Percentiles rank a stretch among this genome's conserved stretches.
Conservation (phyloP, 2,888 invertebrate species). For the Phrixothrix hirtus region DNA sequence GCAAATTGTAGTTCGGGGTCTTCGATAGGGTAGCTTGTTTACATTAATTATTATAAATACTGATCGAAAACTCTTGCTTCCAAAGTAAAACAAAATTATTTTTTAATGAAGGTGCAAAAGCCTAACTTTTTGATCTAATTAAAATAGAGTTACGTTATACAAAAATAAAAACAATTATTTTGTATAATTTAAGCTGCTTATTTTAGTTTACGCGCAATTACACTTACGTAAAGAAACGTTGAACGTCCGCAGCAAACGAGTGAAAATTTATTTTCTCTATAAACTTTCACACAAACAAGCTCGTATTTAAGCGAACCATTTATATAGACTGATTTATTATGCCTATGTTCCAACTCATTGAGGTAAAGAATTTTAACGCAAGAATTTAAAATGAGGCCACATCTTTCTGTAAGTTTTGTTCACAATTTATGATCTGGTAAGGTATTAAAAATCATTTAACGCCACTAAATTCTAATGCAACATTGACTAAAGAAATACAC, state of each 20-base stretch:
- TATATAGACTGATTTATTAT: slow-evolving; percentile 33
- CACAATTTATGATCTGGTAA: neutral
- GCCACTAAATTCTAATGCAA: neutral
- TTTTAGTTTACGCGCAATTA: slow-evolving; percentile 19
- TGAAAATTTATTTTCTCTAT: slow-evolving; percentile 34
- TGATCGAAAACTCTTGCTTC: neutral
- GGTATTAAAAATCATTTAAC: neutral
- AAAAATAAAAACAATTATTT: slow-evolving; percentile 8
- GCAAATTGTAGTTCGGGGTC: no score
- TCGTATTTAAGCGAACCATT: slow-evolving; percentile 36
- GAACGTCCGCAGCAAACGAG: slow-evolving; percentile 24
- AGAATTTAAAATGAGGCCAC: slow-evolving; percentile 31
- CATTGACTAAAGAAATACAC: no score
- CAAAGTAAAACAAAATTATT: neutral
- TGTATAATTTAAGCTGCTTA: slow-evolving; percentile 11
- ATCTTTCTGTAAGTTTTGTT: slow-evolving; percentile 14
- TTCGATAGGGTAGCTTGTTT: no score
- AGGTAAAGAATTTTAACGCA: slow-evolving; percentile 28
- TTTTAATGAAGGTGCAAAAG: neutral
- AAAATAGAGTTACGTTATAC: neutral
- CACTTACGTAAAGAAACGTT: slow-evolving; percentile 14
- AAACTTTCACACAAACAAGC: slow-evolving; percentile 38
- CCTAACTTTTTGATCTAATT: no score
- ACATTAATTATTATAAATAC: no score
- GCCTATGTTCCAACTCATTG: slow-evolving; percentile 30